Conservation (phyloP, 2,797 vertebrate species). For the Petrocephalus schoutedeni region DNA sequence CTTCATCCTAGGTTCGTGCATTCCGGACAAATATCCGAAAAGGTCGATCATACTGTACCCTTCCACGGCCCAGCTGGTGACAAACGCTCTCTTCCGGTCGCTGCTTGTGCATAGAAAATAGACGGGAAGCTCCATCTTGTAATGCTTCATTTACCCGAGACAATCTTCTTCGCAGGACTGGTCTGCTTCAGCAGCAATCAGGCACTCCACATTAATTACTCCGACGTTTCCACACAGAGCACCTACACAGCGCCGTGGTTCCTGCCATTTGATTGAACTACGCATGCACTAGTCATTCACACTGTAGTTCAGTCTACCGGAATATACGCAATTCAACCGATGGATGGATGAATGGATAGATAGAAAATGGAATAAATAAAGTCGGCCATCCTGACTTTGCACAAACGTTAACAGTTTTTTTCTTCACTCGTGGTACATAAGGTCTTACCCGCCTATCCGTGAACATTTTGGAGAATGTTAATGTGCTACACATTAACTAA, state of each 20-base stretch:
- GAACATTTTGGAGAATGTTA: background rate
- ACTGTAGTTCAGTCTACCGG: background rate
- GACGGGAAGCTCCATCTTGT: background rate
- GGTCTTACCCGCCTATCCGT: background rate
- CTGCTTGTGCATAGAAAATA: background rate
- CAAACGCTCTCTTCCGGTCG: background rate
- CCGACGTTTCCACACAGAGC: background rate
- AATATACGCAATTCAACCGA: background rate
- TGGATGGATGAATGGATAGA: background rate
- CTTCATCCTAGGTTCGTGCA: no score
- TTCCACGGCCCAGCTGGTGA: background rate
- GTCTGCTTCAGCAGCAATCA: constrained; percentile 39
- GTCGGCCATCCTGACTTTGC: background rate
- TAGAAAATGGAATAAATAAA: background rate
- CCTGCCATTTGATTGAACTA: background rate
- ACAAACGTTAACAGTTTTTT: background rate
- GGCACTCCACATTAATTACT: constrained; percentile 32
- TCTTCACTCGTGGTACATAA: background rate
- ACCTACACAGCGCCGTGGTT: background rate
- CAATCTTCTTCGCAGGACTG: constrained; percentile 38
- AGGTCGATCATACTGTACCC: background rate
- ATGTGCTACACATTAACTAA: background rate
- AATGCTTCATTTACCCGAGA: constrained; percentile 28
- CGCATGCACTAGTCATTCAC: background rate
- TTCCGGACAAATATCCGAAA: background rate